These are phyloP conservation scores for Parnassius mnemosyne DNA, from an alignment of 2,888 invertebrate genomes.

Conservation along the genomic window DNA sequence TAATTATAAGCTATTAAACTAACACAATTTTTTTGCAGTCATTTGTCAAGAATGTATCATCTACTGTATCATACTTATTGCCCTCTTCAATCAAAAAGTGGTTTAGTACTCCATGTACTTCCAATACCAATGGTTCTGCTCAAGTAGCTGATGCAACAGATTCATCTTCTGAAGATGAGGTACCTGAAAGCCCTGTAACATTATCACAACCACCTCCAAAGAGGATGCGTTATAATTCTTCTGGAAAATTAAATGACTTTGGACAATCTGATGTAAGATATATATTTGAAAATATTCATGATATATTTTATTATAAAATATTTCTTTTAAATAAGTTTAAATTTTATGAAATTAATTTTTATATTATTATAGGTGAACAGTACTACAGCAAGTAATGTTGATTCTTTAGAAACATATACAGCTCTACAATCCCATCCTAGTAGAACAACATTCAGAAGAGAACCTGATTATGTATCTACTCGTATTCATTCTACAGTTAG, in stretches of 20 bases:
- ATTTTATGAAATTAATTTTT: background rate
- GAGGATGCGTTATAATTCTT: conserved; percentile 48
- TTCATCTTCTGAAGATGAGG: conserved; percentile 66
- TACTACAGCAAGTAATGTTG: conserved; percentile 36
- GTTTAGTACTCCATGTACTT: conserved; percentile 63
- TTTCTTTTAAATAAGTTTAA: no score
- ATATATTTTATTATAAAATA: background rate
- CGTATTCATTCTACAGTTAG: conserved; percentile 40
- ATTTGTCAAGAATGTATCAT: conserved; percentile 84
- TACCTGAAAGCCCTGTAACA: conserved; percentile 38
- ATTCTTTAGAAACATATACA: conserved; percentile 39
- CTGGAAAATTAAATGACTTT: conserved; percentile 40
- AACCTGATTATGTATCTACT: conserved; percentile 42
- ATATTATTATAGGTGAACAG: conserved; percentile 40
- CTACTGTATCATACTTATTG: conserved; percentile 82
- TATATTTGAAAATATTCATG: background rate
- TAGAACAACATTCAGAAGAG: conserved; percentile 39
- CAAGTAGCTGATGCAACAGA: conserved; percentile 59
- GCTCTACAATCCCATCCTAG: conserved; percentile 40
- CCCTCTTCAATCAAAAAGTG: conserved; percentile 81
- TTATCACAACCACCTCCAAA: conserved; percentile 71
- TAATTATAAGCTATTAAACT: conserved; percentile 1
- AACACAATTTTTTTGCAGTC: conserved; percentile 75
- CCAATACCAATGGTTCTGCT: conserved; percentile 64
- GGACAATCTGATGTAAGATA: conserved; percentile 45